Evolutionary conservation across 2,888 invertebrate species (phyloP), one percentile per base, ranked within the genome.

Genomic region (Cosmia trapezina): DNA sequence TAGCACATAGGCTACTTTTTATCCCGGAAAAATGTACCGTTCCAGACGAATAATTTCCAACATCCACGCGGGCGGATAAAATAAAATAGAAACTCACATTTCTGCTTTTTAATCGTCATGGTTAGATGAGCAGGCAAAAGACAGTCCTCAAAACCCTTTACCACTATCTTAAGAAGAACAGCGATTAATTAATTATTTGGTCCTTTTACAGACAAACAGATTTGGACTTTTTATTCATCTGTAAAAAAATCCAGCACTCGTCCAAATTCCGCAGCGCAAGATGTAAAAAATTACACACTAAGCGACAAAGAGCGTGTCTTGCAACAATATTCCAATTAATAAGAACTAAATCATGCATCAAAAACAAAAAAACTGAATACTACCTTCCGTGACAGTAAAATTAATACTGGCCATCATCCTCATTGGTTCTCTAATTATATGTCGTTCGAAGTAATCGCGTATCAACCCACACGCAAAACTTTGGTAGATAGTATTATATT

Each of bases 361-460:
- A 61, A 63, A 56, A 65, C 49, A 56, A 63, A 77, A 77, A 8
- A 74, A 33, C 22, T 11, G 8, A 19, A 41, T 54, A 11, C 19
- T 5, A 63, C 51, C 69, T 81, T 83, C 74, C 80, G 83, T 70
- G 73, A 78, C 79, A 68, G 9, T 66, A 11, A 69, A 66, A 80
- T 72, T 33, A 56, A 61, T 56, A 56, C 14, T 56, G 11, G 7
- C 59, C 37, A 56, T 82, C n/a, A 72, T 45, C 56, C 53, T 78
- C 12, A 57, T 68, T 76, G 43, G 37, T 14, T 49, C 22, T 70
- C 22, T 78, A 78, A 82, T 78, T 72, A 72, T 51, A 65, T 57
- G 61, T 78, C 60, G 17, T 72, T 37, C n/a, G 9, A 49, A 51
- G 28, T 77, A 68, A 75, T 51, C 37, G 45, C 8, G 28, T 41